These are phyloP conservation scores for Lacerta viridis DNA, from an alignment of 2,797 vertebrate genomes.

Conservation along the genomic window DNA sequence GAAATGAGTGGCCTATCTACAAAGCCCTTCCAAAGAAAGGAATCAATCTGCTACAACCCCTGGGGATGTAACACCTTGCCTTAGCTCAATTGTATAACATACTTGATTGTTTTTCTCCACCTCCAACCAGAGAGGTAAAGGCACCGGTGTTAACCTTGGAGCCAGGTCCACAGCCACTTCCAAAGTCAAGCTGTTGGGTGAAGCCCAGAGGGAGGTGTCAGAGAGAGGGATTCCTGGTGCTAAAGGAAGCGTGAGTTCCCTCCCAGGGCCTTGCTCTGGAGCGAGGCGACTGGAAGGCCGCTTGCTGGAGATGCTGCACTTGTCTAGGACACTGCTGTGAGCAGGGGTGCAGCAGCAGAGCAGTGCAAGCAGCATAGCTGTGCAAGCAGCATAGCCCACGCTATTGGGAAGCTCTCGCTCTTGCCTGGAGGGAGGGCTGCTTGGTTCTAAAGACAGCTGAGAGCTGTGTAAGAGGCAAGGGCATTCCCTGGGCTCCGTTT, in stretches of 20 bases:
- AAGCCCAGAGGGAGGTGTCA: neutral
- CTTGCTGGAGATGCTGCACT: neutral
- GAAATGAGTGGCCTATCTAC: conserved; percentile 18
- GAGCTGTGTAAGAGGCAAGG: neutral
- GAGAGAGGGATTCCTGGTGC: neutral
- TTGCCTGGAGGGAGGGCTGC: too few species aligned
- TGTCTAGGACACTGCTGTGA: neutral
- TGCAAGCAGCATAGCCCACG: neutral
- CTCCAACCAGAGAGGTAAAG: conserved; percentile 3
- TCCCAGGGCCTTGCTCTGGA: neutral
- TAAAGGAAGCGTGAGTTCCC: neutral
- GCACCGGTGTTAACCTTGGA: conserved; percentile 6
- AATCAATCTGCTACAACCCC: conserved; percentile 14
- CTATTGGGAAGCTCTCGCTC: neutral
- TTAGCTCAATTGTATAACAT: neutral
- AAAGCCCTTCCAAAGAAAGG: neutral
- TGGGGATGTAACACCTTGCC: neutral
- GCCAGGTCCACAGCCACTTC: neutral
- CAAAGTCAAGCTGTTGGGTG: neutral
- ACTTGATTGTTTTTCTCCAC: conserved; percentile 3
- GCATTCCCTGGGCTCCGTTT: neutral
- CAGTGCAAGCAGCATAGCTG: neutral
- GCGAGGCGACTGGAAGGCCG: neutral
- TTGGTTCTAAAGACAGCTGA: neutral
- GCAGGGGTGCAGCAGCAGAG: too few species aligned